Percentiles rank a stretch among this genome's conserved stretches.
Evolutionary conservation across 2,113 vertebrate species (phyloP).

Genomic region (Madoqua kirkii): DNA sequence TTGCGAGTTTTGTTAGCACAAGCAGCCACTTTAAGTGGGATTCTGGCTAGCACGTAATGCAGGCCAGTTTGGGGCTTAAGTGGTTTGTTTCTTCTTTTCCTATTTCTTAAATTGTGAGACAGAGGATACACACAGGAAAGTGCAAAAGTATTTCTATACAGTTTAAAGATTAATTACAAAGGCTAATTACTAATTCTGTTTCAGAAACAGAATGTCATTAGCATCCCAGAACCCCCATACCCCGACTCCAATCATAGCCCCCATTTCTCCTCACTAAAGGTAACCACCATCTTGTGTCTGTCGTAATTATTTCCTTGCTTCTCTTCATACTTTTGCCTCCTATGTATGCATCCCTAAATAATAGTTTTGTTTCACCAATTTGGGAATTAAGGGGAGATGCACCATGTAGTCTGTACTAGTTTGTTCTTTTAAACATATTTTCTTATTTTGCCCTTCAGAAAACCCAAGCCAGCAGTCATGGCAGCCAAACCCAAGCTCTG

Average conservation of each 20-base stretch:
- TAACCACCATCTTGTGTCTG: not conserved
- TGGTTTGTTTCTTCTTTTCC: not conserved
- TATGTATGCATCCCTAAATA: not conserved
- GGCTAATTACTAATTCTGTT: not conserved
- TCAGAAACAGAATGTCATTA: not conserved
- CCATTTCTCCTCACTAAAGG: not conserved
- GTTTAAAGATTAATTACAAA: not conserved
- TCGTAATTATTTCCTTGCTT: not conserved
- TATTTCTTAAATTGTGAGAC: not conserved
- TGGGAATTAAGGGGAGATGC: not conserved
- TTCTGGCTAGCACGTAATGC: not conserved
- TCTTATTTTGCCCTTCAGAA: conserved; percentile 37
- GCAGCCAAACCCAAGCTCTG: conserved; percentile 84
- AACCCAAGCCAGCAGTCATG: conserved; percentile 76
- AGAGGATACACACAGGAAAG: not conserved
- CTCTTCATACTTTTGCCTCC: not conserved
- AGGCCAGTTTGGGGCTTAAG: not conserved
- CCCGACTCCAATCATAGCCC: not conserved
- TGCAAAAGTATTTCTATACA: not conserved
- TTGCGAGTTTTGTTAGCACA: not conserved
- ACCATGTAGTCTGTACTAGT: not conserved
- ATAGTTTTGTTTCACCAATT: not conserved
- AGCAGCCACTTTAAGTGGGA: not conserved
- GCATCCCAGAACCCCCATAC: not conserved
- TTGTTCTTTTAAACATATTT: not conserved